Evolutionary conservation across 2,797 vertebrate species (phyloP), one percentile per base, ranked within the genome.

Genomic region (Melanogrammus aeglefinus): DNA sequence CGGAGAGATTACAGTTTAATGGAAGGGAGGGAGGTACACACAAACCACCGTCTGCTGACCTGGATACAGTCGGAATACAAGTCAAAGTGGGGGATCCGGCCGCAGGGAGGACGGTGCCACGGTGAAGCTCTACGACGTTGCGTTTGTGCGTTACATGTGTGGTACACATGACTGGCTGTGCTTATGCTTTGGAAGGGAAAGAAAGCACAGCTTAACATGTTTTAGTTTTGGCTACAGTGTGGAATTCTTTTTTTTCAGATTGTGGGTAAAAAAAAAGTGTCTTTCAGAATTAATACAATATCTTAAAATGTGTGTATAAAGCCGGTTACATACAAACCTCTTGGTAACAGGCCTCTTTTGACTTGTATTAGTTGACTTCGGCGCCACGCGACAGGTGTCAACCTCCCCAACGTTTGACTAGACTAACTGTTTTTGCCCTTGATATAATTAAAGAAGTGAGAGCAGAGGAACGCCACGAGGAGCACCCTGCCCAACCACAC

Each of bases 1-100:
- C 93, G 92, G 88, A 84, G 63, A 89, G 84, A 85, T 88, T 89
- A 80, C 82, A 84, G 86, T 90, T 89, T 90, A 88, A 88, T 79
- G 88, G 83, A 90, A 86, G 85, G 51, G 51, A 87, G 85, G 90
- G 79, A 47, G 82, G 86, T 78, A 84, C 2, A 4, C 63, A 75
- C 57, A 87, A 87, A 86, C 79, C 83, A 77, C 79, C 81, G 84
- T 82, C 88, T 83, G 79, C 77, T 91, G 85, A 88, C 87, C 87
- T 75, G 69, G 82, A 85, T 73, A 78, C 51, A 76, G 70, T 14
- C 36, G 6, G 51, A 84, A 72, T 51, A 76, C 79, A 21, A 44
- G 39, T 33, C 29, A 75, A 83, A 77, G 75, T 39, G 71, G 35
- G 79, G 79, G 74, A 78, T 74, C 75, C 76, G 31, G 75, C 73